Conservation (phyloP, 2,888 invertebrate genomes). For the Diabrotica balteata region DNA sequence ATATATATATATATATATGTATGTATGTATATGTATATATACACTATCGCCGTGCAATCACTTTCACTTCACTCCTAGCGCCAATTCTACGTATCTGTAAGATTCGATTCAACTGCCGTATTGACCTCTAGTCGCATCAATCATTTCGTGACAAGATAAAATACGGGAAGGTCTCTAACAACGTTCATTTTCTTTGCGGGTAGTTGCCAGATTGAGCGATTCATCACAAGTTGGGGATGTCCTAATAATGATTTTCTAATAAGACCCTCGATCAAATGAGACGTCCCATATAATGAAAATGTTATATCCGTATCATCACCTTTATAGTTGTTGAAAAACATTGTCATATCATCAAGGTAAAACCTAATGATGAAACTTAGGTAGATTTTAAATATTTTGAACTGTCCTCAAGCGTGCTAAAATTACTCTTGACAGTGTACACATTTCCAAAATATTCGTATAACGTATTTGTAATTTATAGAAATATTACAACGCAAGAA, state of each 20-base stretch:
- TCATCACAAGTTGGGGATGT: slow-evolving; percentile 30
- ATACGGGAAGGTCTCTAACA: slow-evolving; percentile 34
- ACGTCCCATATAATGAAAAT: slow-evolving; percentile 27
- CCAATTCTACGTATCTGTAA: slow-evolving; percentile 34
- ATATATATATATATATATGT: too few species aligned
- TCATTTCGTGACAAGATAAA: slow-evolving; percentile 42
- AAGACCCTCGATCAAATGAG: slow-evolving; percentile 27
- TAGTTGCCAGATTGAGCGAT: slow-evolving; percentile 32
- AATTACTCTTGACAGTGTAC: too few species aligned
- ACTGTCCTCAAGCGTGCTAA: too few species aligned
- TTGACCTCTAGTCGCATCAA: slow-evolving; percentile 41
- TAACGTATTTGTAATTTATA: too few species aligned
- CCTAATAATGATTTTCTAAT: slow-evolving; percentile 31
- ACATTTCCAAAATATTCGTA: too few species aligned
- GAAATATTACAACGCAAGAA: too few species aligned
- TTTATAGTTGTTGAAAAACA: not conserved
- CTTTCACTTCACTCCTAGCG: not conserved
- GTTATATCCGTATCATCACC: slow-evolving; percentile 6
- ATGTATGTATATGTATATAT: too few species aligned
- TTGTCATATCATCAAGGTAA: too few species aligned
- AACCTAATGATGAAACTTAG: too few species aligned
- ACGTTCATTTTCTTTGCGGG: slow-evolving; percentile 29
- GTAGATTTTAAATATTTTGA: too few species aligned
- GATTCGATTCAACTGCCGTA: slow-evolving; percentile 40
- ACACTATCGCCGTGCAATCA: too few species aligned